Evolutionary conservation across 2,113 vertebrate genomes (phyloP).

Genomic region (Panurus biarmicus): DNA sequence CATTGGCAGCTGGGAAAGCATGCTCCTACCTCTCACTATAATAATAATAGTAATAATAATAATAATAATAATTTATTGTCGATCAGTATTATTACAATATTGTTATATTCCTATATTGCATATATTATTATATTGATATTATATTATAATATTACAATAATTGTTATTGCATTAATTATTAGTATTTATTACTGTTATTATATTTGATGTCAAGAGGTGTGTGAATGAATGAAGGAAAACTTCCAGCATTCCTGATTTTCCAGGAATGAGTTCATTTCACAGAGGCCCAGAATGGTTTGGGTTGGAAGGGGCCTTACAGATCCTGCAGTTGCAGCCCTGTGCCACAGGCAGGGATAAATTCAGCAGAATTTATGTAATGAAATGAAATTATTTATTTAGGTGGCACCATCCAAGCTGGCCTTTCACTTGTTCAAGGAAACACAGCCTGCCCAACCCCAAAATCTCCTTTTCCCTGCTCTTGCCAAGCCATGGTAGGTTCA

Average conservation of each 20-base stretch:
- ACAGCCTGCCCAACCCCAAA: background rate
- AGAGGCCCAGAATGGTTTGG: background rate
- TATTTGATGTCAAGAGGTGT: background rate
- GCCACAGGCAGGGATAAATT: background rate
- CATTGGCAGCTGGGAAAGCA: too few relatives aligned
- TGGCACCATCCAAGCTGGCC: background rate
- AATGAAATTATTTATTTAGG: too few relatives aligned
- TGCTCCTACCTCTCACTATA: too few relatives aligned
- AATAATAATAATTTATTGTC: too few relatives aligned
- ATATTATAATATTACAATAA: too few relatives aligned
- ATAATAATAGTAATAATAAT: too few relatives aligned
- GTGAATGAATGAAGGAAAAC: background rate
- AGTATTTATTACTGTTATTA: background rate
- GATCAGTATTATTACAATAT: too few relatives aligned
- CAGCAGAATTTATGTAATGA: too few relatives aligned
- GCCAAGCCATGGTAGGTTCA: background rate
- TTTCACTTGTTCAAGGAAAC: background rate
- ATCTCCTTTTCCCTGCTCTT: background rate
- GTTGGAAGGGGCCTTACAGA: background rate
- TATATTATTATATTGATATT: too few relatives aligned
- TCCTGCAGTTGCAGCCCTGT: background rate
- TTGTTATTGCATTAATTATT: too few relatives aligned
- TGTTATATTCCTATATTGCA: too few relatives aligned
- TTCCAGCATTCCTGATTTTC: background rate
- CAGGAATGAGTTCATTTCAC: background rate